Evolutionary conservation across 92 coral and sea anemone species (phyloP), one percentile per base, ranked within the genome.

Genomic region (Bergia puertoricense): DNA sequence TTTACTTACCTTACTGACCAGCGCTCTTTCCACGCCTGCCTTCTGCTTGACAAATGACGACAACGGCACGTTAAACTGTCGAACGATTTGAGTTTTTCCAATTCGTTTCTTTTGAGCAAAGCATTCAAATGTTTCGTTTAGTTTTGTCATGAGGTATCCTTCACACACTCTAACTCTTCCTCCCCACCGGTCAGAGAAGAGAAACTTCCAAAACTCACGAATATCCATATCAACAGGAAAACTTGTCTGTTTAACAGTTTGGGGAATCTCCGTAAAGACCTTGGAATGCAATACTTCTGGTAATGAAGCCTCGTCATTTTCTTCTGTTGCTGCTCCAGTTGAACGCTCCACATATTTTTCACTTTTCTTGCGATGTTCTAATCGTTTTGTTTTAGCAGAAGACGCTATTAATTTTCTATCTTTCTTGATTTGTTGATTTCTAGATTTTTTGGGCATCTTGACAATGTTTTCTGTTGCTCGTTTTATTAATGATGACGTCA

Each of bases 121-220:
- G 48, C 77, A 85, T 50, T 93, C 93, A 11, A 89, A 42, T 42
- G 93, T 89, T 57, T 89, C 95, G 22, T 86, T 80, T 57, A 95
- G 72, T 85, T 86, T 93, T 42, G 85, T 88, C 95, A 91, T 89
- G 14, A 91, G 88, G 6, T 90, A 93, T 15, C 98, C 98, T 16
- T 95, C 95, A 36, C 98, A 95, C 3, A 95, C 92, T 69, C 98
- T 81, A 22, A 95, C 48, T 41, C 98, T 89, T 66, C 97, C 95
- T 81, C 76, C 86, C 96, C 96, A 94, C 3, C 9, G 42, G 10
- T 80, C 37, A 8, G 84, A 88, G 45, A 81, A 86, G 41, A 89
- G 90, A 72, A 90, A 94, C 76, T 91, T 76, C 95, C 94, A 95
- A 79, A 95, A 95, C 76, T 95, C 93, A 10, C 65, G 50, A 13